Evolutionary conservation across 2,113 vertebrate genomes (phyloP).

Genomic region (Rafetus swinhoei): DNA sequence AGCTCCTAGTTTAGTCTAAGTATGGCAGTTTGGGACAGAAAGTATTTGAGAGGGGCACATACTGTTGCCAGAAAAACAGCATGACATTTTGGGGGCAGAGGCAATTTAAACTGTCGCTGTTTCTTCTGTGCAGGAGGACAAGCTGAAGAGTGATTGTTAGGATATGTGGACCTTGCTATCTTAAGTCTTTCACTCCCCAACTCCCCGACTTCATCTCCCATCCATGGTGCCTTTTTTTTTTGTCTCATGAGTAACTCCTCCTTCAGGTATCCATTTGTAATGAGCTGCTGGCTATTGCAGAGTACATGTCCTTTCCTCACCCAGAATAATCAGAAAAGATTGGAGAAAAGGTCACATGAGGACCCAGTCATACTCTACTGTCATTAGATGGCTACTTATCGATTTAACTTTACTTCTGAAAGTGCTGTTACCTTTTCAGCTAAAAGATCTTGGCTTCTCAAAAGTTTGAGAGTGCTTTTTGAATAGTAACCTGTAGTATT

Average conservation of each 20-base stretch:
- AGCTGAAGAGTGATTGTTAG: not conserved
- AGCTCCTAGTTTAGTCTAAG: not conserved
- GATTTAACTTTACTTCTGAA: not conserved
- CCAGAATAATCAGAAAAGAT: not conserved
- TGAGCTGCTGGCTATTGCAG: not conserved
- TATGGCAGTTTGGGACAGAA: not conserved
- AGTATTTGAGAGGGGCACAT: not conserved
- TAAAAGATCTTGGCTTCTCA: not conserved
- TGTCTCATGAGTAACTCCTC: not conserved
- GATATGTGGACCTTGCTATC: not conserved
- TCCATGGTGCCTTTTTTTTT: not conserved
- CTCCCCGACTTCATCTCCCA: not conserved
- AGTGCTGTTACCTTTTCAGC: not conserved
- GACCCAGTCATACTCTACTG: not conserved
- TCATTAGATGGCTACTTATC: not conserved
- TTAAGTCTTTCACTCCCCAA: not conserved
- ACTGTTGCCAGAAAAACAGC: not conserved
- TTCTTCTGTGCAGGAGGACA: not conserved
- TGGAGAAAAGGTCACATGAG: not conserved
- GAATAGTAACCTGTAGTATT: constrained; percentile 43
- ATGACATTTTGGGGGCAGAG: not conserved
- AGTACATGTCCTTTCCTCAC: not conserved
- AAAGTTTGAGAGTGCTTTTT: constrained; percentile 42
- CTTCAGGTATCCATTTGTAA: not conserved
- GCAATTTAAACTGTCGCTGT: not conserved